Evolutionary conservation across 2,113 vertebrate genomes (phyloP).

Genomic region (Oreochromis niloticus): DNA sequence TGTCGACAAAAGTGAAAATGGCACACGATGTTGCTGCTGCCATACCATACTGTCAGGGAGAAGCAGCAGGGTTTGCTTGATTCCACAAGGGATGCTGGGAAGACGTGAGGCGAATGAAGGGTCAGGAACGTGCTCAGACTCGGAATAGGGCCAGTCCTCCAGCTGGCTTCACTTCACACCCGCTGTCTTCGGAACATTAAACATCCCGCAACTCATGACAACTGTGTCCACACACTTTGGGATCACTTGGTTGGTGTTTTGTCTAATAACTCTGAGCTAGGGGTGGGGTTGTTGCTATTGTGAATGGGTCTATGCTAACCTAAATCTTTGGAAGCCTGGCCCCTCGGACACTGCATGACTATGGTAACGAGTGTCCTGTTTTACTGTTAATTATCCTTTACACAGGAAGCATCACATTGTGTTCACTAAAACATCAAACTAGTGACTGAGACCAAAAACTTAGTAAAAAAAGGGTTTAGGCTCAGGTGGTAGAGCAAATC

Average conservation of each 20-base stretch:
- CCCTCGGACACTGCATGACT: neutral
- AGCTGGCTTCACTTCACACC: conserved; percentile 10
- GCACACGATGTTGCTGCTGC: conserved; percentile 7
- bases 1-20: neutral
- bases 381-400: neutral
- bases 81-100: neutral
- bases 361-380: neutral
- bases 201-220: neutral
- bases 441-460: neutral
- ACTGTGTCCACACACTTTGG: neutral
- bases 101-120: neutral
- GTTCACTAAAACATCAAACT: neutral
- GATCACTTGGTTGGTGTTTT: neutral
- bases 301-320: accelerated
- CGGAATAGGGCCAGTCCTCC: neutral
- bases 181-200: neutral
- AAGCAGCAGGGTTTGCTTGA: neutral
- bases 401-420: neutral
- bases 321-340: neutral
- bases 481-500: too few relatives aligned
- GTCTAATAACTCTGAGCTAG: neutral
- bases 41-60: neutral
- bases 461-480: neutral
- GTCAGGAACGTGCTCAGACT: conserved; percentile 15
- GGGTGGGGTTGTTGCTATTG: neutral